Base-by-base conservation (phyloP, 2,113 vertebrate genomes). In the Prunella himalayana region DNA sequence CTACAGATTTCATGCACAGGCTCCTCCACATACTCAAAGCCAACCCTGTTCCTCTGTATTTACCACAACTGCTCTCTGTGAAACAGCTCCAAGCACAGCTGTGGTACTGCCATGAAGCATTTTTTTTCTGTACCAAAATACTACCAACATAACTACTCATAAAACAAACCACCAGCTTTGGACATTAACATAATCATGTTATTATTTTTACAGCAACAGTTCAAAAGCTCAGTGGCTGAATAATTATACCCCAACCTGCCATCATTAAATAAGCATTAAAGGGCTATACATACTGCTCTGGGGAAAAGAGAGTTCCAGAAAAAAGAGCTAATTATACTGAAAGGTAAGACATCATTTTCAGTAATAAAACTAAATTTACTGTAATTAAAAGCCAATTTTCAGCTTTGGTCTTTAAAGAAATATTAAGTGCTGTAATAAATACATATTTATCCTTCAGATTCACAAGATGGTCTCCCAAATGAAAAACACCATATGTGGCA, bases 261-360 rank as follows among this genome's bases (percentile, higher is more conserved):
- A 47, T 51, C 86, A 83, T 95, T 93, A 95, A 90, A 95, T 53
- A 68, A 88, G 35, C 68, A 91, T 86, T 88, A 88, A 80, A 53
- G 56, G 56, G 31, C 69, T 63, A 81, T 49, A 57, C 19, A 37
- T 53, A 88, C 39, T 82, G 66, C 85, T 93, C 37, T 59, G 71
- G 68, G 88, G 71, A 87, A 95, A 77, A 66, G 35, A 82, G 50
- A 72, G 83, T 65, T 82, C 41, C 75, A 75, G 57, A 68, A 69
- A 61, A 84, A 69, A 75, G 50, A 57, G 31, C 68, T 75, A 84
- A 91, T 84, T 77, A 83, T 23, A 83, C 42, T 61, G 45, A 77
- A 83, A 94, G 88, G 47, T 59, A 90, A 57, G 28, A 39, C 56
- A 86, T 61, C 9, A 54, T 59, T 92, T 93, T 90, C 4, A 0